These are phyloP conservation scores for Leptoteleia sp. DNA, from an alignment of 1,140 invertebrate species.

Conservation along the genomic window DNA sequence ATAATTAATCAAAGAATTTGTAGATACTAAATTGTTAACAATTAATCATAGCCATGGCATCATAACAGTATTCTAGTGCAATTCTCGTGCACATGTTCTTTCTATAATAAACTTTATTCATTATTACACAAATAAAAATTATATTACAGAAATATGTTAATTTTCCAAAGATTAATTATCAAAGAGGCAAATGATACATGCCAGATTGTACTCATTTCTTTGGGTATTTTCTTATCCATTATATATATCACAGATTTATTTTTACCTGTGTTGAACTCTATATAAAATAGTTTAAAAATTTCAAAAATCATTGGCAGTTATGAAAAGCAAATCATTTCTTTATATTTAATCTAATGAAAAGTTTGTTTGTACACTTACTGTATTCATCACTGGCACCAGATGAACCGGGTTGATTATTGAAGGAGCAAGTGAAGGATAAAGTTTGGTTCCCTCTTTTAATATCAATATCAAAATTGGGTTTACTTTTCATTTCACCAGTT, in stretches of 20 bases:
- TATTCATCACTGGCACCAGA: slow-evolving; percentile 87
- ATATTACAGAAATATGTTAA: slow-evolving; percentile 62
- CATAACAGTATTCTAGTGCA: too few relatives aligned
- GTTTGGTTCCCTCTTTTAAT: slow-evolving; percentile 88
- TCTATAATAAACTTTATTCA: slow-evolving; percentile 24
- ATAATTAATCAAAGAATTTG: background rate
- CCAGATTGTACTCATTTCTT: slow-evolving; percentile 75
- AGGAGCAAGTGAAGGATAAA: slow-evolving; percentile 91
- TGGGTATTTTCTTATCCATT: too few relatives aligned
- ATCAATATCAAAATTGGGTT: slow-evolving; percentile 93
- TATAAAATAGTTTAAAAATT: too few relatives aligned
- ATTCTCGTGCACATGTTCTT: too few relatives aligned
- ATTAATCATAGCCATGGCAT: too few relatives aligned
- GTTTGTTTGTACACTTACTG: slow-evolving; percentile 83
- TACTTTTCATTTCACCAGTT: slow-evolving; percentile 91
- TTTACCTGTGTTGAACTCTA: too few relatives aligned
- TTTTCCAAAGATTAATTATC: slow-evolving; percentile 75
- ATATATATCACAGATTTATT: too few relatives aligned
- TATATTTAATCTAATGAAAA: too few relatives aligned
- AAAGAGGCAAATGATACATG: slow-evolving; percentile 46
- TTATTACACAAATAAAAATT: slow-evolving; percentile 30
- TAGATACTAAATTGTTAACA: too few relatives aligned
- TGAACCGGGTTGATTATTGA: slow-evolving; percentile 83
- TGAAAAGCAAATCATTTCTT: too few relatives aligned
- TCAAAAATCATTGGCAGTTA: too few relatives aligned